A percentile compares a stretch with the other conserved stretches of the same genome.
phyloP scores from a whole-genome alignment of 2,888 invertebrate species.

The Osmoderma eremita region DNA sequence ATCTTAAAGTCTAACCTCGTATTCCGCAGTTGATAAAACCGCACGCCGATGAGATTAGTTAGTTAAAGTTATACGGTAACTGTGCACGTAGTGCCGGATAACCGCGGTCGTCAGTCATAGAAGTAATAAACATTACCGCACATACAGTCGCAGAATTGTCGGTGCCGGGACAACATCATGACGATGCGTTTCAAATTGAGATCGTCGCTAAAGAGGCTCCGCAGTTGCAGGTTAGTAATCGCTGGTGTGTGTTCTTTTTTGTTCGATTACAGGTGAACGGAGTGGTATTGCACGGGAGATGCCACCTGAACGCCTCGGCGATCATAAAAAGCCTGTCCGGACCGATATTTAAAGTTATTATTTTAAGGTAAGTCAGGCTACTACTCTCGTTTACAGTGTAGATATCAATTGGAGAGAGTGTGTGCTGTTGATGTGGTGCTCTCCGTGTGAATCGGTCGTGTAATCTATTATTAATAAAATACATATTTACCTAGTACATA shows the following conservation, averaged over 20 bases:
- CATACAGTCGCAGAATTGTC: not conserved
- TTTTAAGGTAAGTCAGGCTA: slow-evolving; percentile 74
- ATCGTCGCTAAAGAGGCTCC: slow-evolving; percentile 53
- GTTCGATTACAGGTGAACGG: slow-evolving; percentile 84
- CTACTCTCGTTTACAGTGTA: too few relatives aligned
- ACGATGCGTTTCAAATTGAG: slow-evolving; percentile 44
- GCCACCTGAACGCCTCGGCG: slow-evolving; percentile 95
- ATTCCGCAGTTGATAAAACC: slow-evolving; percentile 30
- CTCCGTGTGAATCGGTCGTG: too few relatives aligned
- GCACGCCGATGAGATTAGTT: too few relatives aligned
- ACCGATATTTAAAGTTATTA: slow-evolving; percentile 84
- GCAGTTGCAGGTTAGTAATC: slow-evolving; percentile 55
- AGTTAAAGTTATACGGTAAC: too few relatives aligned
- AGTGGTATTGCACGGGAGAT: slow-evolving; percentile 89
- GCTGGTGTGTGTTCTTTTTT: slow-evolving; percentile 44
- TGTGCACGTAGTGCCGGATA: too few relatives aligned
- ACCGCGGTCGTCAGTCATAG: slow-evolving; percentile 1
- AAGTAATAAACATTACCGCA: slow-evolving; percentile 3
- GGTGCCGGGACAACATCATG: not conserved
- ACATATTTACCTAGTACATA: too few relatives aligned
- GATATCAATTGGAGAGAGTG: not conserved
- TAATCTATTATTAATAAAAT: too few relatives aligned
- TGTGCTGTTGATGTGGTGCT: too few relatives aligned
- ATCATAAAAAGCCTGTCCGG: slow-evolving; percentile 92
- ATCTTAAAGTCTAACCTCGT: slow-evolving; percentile 25